Percentiles rank a stretch among this genome's conserved stretches.
phyloP scores from a whole-genome alignment of 2,888 invertebrate species.

The Pilophorus perplexus region DNA sequence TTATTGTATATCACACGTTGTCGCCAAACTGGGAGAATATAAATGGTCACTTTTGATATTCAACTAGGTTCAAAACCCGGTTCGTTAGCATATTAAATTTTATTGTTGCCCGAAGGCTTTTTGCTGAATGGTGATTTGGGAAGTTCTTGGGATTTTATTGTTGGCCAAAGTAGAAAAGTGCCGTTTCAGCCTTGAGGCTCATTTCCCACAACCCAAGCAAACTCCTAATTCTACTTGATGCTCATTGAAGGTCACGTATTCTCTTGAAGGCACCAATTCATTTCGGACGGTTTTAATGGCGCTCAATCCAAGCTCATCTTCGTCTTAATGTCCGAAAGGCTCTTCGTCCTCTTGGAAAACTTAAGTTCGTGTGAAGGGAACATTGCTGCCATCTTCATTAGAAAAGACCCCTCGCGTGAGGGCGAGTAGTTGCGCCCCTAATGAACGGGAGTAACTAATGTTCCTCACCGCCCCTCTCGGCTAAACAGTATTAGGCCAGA shows the following conservation, averaged over 20 bases:
- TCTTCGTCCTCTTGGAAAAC: neutral
- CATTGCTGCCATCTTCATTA: slow-evolving; percentile 38
- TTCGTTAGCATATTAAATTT: slow-evolving; percentile 40
- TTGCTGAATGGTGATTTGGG: no score
- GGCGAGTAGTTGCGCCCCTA: slow-evolving; percentile 36
- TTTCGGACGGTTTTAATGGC: no score
- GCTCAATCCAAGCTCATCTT: no score
- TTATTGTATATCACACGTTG: slow-evolving; percentile 41
- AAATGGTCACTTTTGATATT: slow-evolving; percentile 39
- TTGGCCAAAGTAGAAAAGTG: no score
- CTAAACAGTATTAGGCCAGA: slow-evolving; percentile 23
- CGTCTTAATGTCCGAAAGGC: neutral
- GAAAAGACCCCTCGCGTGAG: slow-evolving; percentile 33
- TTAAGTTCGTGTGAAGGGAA: slow-evolving; percentile 31
- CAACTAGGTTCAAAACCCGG: slow-evolving; percentile 27
- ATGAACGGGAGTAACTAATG: slow-evolving; percentile 38
- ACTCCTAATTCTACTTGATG: no score
- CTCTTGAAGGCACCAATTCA: no score
- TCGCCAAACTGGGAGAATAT: slow-evolving; percentile 40
- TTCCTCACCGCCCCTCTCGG: slow-evolving; percentile 14
- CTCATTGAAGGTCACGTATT: no score
- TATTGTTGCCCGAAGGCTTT: no score
- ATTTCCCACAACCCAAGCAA: no score
- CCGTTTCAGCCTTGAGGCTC: no score
- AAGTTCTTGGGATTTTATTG: no score